Percentiles rank a stretch among this genome's conserved stretches.
These are phyloP conservation scores for Elysia crispata DNA, from an alignment of 2,888 invertebrate genomes.

Conservation along the genomic window DNA sequence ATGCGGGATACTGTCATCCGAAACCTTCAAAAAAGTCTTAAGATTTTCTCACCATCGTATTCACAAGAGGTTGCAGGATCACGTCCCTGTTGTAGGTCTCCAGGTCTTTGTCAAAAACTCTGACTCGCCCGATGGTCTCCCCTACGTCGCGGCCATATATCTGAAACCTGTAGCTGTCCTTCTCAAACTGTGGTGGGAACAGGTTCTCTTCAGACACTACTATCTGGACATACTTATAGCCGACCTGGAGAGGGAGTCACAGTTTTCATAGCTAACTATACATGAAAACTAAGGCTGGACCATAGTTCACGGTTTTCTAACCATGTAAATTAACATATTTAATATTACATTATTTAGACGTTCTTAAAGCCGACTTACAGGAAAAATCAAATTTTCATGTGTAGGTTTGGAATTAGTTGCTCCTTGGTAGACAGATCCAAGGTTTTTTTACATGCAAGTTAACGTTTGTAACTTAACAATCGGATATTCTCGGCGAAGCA, in stretches of 20 bases:
- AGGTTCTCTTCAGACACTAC: conserved; percentile 61
- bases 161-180: conserved; percentile 54
- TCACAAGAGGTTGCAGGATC: conserved; percentile 14
- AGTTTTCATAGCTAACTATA: too few relatives aligned
- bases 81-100: conserved; percentile 62
- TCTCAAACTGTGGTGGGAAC: conserved; percentile 59
- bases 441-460: too few relatives aligned
- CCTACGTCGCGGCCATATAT: conserved; percentile 57
- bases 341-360: background rate
- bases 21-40: too few relatives aligned
- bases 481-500: too few relatives aligned
- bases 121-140: conserved; percentile 55
- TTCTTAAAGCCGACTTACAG: too few relatives aligned
- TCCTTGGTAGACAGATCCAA: too few relatives aligned
- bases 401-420: too few relatives aligned
- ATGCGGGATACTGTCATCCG: too few relatives aligned
- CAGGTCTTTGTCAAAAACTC: conserved; percentile 57
- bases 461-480: too few relatives aligned
- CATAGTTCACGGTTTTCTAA: conserved; percentile 1
- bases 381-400: too few relatives aligned
- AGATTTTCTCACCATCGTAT: background rate
- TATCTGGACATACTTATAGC: conserved; percentile 59
- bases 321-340: background rate
- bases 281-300: background rate
- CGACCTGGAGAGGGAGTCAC: conserved; percentile 38